phyloP scores from a whole-genome alignment of 2,797 vertebrate species.

The Alexandromys oeconomus region DNA sequence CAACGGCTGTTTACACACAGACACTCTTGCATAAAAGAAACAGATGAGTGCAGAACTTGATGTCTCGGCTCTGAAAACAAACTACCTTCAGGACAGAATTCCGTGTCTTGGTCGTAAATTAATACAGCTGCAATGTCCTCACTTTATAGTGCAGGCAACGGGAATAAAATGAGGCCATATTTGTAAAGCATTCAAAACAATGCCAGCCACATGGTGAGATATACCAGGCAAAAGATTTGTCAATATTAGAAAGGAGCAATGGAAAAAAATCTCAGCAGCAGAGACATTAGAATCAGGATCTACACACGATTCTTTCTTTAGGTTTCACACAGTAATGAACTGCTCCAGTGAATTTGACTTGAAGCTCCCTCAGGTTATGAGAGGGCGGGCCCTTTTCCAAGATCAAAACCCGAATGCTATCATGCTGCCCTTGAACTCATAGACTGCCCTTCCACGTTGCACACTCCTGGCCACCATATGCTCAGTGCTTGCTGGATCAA shows the following conservation, averaged over 20 bases:
- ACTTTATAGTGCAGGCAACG: neutral
- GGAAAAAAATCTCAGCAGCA: neutral
- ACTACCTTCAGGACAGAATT: neutral
- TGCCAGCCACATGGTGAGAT: neutral
- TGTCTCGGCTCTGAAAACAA: neutral
- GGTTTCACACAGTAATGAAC: neutral
- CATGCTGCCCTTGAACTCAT: neutral
- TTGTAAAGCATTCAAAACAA: neutral
- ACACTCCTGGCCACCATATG: neutral
- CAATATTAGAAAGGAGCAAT: neutral
- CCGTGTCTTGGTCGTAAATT: slow-evolving; percentile 27
- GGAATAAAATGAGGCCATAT: slow-evolving; percentile 49
- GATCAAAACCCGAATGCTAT: neutral
- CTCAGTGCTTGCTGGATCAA: neutral
- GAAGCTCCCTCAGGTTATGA: neutral
- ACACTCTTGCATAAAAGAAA: neutral
- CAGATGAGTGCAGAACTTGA: neutral
- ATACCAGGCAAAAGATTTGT: neutral
- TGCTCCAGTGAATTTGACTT: neutral
- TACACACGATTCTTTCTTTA: neutral
- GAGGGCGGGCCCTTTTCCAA: neutral
- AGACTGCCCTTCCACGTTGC: neutral
- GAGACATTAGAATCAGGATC: neutral
- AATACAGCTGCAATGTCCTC: neutral
- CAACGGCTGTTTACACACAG: neutral